Evolutionary conservation across 2,797 vertebrate species (phyloP).

Genomic region (Selene dorsalis): DNA sequence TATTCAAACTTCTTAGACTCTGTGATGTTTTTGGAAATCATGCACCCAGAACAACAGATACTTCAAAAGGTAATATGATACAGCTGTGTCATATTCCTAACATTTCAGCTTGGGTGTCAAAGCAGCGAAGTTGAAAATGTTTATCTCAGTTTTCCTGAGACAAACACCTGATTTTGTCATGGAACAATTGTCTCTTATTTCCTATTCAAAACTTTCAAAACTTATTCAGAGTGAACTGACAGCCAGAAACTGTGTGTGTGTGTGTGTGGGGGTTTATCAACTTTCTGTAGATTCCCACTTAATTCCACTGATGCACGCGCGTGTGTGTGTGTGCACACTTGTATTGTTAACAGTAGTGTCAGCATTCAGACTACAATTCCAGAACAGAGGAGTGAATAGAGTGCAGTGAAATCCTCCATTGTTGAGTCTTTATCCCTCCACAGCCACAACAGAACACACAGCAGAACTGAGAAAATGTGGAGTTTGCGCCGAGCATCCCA

Average conservation of each 20-base stretch:
- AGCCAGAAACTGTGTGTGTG: background rate
- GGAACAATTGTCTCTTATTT: background rate
- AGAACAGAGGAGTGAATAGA: background rate
- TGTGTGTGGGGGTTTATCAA: slow-evolving; percentile 8
- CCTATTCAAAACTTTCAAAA: background rate
- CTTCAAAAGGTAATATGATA: slow-evolving; percentile 4
- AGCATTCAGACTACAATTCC: background rate
- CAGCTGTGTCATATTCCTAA: background rate
- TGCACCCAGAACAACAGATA: background rate
- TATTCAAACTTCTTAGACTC: background rate
- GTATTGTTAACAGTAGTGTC: background rate
- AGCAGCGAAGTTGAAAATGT: background rate
- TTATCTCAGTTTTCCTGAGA: background rate
- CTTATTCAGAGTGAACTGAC: background rate
- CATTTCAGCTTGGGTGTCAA: background rate
- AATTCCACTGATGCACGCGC: background rate
- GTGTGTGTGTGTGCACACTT: background rate
- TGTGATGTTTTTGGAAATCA: background rate
- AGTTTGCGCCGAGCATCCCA: slow-evolving; percentile 2
- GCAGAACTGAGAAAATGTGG: background rate
- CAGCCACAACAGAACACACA: background rate
- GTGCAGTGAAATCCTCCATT: background rate
- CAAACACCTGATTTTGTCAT: background rate
- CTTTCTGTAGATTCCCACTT: slow-evolving; percentile 21
- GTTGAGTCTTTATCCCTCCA: background rate